phyloP scores from a whole-genome alignment of 1,140 invertebrate species.

The Tribolium castaneum region DNA sequence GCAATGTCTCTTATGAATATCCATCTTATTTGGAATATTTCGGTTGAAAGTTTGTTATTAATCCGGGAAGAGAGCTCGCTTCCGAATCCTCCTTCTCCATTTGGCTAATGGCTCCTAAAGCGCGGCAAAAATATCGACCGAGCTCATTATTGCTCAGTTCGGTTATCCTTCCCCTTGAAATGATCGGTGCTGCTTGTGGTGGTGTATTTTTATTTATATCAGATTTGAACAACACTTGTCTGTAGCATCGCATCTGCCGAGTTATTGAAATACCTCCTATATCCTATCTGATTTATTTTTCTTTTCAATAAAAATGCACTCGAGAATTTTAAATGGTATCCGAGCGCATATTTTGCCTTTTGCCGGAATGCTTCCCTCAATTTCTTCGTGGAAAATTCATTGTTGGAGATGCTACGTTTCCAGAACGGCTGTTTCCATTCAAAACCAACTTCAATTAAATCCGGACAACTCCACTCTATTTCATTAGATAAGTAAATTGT shows the following conservation, averaged over 20 bases:
- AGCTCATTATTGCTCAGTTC: background rate
- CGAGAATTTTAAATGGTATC: constrained; percentile 39
- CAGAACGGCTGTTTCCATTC: constrained; percentile 28
- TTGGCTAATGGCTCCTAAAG: constrained; percentile 32
- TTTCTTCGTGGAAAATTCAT: constrained; percentile 20
- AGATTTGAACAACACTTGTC: constrained; percentile 39
- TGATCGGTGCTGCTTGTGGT: background rate
- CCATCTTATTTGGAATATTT: constrained; percentile 40
- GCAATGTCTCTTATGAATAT: constrained; percentile 42
- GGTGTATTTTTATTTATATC: background rate
- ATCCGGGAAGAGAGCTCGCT: constrained; percentile 4
- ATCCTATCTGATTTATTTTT: constrained; percentile 42
- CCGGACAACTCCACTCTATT: constrained; percentile 17
- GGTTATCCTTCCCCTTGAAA: background rate
- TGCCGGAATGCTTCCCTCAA: constrained; percentile 16
- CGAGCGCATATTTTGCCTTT: constrained; percentile 24
- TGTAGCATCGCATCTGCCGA: constrained; percentile 23
- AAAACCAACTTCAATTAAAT: constrained; percentile 19
- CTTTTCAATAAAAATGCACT: constrained; percentile 40
- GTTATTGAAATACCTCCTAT: constrained; percentile 41
- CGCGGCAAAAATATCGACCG: constrained; percentile 7
- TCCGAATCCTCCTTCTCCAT: constrained; percentile 2
- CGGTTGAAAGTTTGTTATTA: constrained; percentile 41
- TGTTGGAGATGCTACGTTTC: constrained; percentile 20
- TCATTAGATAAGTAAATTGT: constrained; percentile 38